These are phyloP conservation scores for Dorcus parallelipipedus DNA, from an alignment of 2,888 invertebrate species.

Conservation along the genomic window DNA sequence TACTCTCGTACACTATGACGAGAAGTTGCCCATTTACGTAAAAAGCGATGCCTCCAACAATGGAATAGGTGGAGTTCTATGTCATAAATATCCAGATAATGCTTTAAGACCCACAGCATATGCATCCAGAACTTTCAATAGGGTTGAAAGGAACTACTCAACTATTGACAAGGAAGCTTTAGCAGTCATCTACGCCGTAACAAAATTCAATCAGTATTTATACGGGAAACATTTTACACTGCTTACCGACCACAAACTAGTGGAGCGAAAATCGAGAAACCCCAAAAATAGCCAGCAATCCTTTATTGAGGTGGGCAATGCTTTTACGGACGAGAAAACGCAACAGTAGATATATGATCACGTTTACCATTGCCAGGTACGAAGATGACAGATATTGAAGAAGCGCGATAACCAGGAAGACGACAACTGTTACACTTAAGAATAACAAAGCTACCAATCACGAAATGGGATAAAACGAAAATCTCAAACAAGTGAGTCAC, in stretches of 20 bases:
- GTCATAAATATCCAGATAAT: too few relatives aligned
- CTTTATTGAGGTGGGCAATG: slow-evolving; percentile 10
- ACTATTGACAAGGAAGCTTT: too few relatives aligned
- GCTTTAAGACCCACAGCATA: too few relatives aligned
- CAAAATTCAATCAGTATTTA: slow-evolving; percentile 10
- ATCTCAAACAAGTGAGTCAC: background rate
- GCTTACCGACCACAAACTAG: slow-evolving; percentile 8
- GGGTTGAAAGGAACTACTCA: too few relatives aligned
- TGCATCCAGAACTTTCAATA: too few relatives aligned
- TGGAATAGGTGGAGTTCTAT: too few relatives aligned
- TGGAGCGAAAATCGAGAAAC: slow-evolving; percentile 3
- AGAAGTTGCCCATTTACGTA: too few relatives aligned
- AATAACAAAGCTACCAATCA: too few relatives aligned
- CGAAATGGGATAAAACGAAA: background rate
- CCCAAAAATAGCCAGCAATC: slow-evolving; percentile 1
- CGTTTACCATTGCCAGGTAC: background rate
- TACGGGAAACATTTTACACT: slow-evolving; percentile 3
- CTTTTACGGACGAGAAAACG: slow-evolving; percentile 5
- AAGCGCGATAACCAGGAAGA: background rate
- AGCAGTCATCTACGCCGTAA: too few relatives aligned
- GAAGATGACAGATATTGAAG: background rate
- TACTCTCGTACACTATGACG: too few relatives aligned
- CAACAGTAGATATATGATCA: background rate
- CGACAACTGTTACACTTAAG: too few relatives aligned
- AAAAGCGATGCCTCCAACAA: too few relatives aligned